Evolutionary conservation across 1,140 invertebrate genomes (phyloP).

Genomic region (Acyrthosiphon pisum): DNA sequence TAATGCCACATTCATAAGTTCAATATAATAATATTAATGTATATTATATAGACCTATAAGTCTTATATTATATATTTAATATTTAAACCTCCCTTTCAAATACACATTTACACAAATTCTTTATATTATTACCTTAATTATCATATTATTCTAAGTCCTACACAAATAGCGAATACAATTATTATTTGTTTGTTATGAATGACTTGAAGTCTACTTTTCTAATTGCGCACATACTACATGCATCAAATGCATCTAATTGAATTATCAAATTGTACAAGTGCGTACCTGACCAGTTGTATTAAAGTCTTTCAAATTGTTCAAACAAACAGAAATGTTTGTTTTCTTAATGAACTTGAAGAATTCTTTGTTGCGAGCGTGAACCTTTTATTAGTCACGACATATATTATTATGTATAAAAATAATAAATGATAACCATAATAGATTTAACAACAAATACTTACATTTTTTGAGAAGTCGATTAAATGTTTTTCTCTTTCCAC

Average conservation of each 20-base stretch:
- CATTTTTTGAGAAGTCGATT: slow-evolving; percentile 39
- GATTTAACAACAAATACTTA: not conserved
- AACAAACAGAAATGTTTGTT: slow-evolving; percentile 44
- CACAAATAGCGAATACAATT: not conserved
- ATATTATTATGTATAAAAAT: not conserved
- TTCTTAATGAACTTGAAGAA: slow-evolving; percentile 55
- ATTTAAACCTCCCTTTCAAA: not conserved
- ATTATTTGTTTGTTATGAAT: not conserved
- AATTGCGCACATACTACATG: slow-evolving; percentile 14
- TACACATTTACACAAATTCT: not conserved
- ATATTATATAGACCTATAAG: not conserved
- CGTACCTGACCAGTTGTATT: slow-evolving; percentile 51
- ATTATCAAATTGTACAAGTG: slow-evolving; percentile 19
- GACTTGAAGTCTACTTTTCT: not conserved
- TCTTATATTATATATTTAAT: not conserved
- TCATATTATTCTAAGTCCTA: not conserved
- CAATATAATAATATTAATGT: not conserved
- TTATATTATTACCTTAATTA: not conserved
- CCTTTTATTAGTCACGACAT: slow-evolving; percentile 48
- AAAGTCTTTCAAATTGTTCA: slow-evolving; percentile 44
- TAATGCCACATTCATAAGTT: not conserved
- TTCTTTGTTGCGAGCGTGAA: slow-evolving; percentile 47
- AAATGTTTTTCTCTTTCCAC: slow-evolving; percentile 44
- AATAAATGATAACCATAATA: not conserved
- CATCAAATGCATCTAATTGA: slow-evolving; percentile 4